Evolutionary conservation across 2,888 invertebrate genomes (phyloP).

Genomic region (Dolichopus griseipennis): DNA sequence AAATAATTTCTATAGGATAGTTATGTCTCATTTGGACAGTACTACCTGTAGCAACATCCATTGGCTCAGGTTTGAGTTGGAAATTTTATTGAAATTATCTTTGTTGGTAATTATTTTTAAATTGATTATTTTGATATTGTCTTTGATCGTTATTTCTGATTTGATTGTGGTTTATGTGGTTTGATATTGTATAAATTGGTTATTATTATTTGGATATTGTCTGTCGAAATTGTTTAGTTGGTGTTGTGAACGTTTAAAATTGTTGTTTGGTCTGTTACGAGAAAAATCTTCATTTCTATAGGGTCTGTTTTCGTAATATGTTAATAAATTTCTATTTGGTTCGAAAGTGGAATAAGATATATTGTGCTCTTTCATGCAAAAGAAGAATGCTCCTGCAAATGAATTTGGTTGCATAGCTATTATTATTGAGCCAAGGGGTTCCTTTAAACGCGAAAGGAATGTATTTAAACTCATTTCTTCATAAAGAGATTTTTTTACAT

Average conservation of each 20-base stretch:
- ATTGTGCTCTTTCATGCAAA: slow-evolving; percentile 8
- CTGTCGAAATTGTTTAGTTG: background rate
- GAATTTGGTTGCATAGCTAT: background rate
- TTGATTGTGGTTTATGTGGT: background rate
- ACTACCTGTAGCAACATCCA: slow-evolving; percentile 12
- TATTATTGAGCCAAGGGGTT: slow-evolving; percentile 1
- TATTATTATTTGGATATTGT: slow-evolving; percentile 4
- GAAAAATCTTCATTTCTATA: slow-evolving; percentile 7
- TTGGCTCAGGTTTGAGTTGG: slow-evolving; percentile 15
- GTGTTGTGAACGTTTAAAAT: background rate
- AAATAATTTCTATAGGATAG: slow-evolving; percentile 9
- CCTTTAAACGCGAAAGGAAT: background rate
- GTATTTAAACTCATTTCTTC: background rate
- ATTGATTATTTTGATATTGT: too few relatives aligned
- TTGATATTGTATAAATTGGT: slow-evolving; percentile 8
- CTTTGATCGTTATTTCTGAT: background rate
- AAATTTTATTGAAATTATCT: too few relatives aligned
- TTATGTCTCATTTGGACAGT: slow-evolving; percentile 3
- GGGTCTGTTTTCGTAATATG: slow-evolving; percentile 9
- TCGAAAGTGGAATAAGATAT: background rate
- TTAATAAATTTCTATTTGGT: background rate
- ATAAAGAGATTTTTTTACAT: background rate
- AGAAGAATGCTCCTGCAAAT: slow-evolving; percentile 1
- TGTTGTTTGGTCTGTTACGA: slow-evolving; percentile 11
- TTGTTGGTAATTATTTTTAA: background rate